Percentiles rank a stretch among this genome's conserved stretches.
Conservation (phyloP, 2,113 vertebrate species). For the Pardalotus punctatus region DNA sequence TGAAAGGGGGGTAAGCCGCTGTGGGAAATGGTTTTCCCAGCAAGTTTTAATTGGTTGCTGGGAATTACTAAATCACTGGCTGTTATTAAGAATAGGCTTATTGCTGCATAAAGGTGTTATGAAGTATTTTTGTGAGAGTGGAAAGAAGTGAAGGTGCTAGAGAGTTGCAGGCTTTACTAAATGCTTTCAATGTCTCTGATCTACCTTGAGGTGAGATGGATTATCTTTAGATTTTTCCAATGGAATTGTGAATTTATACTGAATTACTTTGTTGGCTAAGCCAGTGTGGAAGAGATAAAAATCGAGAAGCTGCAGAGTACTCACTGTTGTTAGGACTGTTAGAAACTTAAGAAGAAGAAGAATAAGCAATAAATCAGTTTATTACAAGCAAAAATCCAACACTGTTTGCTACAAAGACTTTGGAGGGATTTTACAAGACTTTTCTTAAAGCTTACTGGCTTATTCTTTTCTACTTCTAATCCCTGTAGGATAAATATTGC, state of each 20-base stretch:
- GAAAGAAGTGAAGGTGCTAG: not conserved
- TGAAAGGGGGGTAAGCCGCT: not conserved
- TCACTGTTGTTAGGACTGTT: not conserved
- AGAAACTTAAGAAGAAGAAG: not conserved
- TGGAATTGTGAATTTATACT: not conserved
- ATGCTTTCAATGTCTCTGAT: not conserved
- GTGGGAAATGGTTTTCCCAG: conserved; percentile 31
- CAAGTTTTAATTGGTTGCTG: conserved; percentile 27
- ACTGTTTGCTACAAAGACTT: not conserved
- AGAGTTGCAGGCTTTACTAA: not conserved
- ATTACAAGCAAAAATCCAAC: not conserved
- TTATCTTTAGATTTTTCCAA: not conserved
- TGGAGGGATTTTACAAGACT: not conserved
- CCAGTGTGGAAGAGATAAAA: not conserved
- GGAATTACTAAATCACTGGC: conserved; percentile 4
- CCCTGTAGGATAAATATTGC: not conserved
- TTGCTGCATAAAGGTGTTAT: not conserved
- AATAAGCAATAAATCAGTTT: not conserved
- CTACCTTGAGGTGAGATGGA: not conserved
- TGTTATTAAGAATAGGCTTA: not conserved
- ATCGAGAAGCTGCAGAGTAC: not conserved
- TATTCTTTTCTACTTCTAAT: not conserved
- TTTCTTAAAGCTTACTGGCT: not conserved
- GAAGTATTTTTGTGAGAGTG: not conserved
- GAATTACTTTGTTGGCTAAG: not conserved